A percentile compares a stretch with the other conserved stretches of the same genome.
These are phyloP conservation scores for Drosophila melanosoma DNA, from an alignment of 2,888 invertebrate species.

Conservation along the genomic window DNA sequence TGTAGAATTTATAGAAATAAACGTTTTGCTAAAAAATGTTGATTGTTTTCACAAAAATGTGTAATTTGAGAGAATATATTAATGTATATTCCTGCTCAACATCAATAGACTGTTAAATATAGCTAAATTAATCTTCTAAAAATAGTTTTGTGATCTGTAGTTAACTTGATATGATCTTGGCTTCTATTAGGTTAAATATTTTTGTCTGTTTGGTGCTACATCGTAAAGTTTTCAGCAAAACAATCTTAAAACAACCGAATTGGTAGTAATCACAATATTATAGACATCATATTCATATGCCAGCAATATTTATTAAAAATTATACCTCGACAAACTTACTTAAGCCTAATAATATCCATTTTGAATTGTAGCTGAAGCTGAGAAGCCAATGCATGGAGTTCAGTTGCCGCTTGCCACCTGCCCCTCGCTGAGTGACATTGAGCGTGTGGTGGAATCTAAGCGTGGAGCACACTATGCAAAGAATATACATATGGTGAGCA, in stretches of 20 bases:
- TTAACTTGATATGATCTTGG: neutral
- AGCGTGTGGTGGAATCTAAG: conserved; percentile 70
- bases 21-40: neutral
- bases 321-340: neutral
- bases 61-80: neutral
- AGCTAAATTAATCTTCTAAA: neutral
- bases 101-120: neutral
- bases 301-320: neutral
- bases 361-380: conserved; percentile 55
- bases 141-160: neutral
- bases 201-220: neutral
- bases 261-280: neutral
- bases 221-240: neutral
- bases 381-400: conserved; percentile 37
- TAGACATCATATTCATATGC: neutral
- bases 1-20: conserved; percentile 17
- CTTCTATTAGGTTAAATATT: neutral
- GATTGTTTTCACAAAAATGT: neutral
- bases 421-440: conserved; percentile 80
- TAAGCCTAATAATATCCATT: neutral
- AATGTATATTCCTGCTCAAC: neutral
- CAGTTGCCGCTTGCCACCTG: conserved; percentile 60
- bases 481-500: conserved; percentile 53
- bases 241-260: neutral
- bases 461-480: conserved; percentile 63